Evolutionary conservation across 2,113 vertebrate genomes (phyloP).

Genomic region (Perca schrenkii): DNA sequence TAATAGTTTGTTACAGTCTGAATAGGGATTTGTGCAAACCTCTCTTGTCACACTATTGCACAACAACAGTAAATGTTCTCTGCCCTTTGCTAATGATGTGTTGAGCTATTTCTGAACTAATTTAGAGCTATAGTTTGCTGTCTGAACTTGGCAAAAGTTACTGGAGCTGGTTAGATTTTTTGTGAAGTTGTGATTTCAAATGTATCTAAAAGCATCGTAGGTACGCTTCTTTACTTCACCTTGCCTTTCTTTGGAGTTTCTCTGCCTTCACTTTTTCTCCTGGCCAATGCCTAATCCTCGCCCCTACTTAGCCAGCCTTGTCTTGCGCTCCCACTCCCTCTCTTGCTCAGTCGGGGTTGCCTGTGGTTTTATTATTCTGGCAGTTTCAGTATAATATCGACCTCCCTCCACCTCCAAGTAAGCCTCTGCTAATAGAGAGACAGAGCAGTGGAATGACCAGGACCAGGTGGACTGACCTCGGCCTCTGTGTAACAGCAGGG

Average conservation of each 20-base stretch:
- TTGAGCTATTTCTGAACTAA: constrained; percentile 29
- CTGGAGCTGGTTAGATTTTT: background rate
- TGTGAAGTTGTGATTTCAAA: background rate
- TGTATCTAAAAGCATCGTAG: background rate
- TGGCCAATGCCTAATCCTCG: constrained; percentile 31
- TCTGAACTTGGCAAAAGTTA: constrained; percentile 11
- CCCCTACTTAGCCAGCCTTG: constrained; percentile 16
- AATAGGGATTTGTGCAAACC: background rate
- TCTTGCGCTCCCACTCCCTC: constrained; percentile 19
- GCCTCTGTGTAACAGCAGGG: constrained; percentile 71
- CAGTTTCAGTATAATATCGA: constrained; percentile 59
- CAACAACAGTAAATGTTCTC: constrained; percentile 19
- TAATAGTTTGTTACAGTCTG: background rate
- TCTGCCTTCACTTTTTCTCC: constrained; percentile 29
- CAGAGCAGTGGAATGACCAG: constrained; percentile 35
- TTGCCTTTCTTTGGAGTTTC: constrained; percentile 9
- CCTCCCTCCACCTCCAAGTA: constrained; percentile 62
- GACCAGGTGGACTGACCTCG: constrained; percentile 57
- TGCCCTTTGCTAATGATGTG: constrained; percentile 29
- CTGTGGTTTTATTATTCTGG: constrained; percentile 70
- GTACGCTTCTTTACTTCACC: constrained; percentile 8
- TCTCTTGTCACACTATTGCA: background rate
- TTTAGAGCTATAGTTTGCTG: constrained; percentile 19
- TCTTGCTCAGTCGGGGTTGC: constrained; percentile 35
- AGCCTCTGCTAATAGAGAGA: constrained; percentile 73